Evolutionary conservation across 1,140 invertebrate species (phyloP).

Genomic region (Dinoponera quadriceps): DNA sequence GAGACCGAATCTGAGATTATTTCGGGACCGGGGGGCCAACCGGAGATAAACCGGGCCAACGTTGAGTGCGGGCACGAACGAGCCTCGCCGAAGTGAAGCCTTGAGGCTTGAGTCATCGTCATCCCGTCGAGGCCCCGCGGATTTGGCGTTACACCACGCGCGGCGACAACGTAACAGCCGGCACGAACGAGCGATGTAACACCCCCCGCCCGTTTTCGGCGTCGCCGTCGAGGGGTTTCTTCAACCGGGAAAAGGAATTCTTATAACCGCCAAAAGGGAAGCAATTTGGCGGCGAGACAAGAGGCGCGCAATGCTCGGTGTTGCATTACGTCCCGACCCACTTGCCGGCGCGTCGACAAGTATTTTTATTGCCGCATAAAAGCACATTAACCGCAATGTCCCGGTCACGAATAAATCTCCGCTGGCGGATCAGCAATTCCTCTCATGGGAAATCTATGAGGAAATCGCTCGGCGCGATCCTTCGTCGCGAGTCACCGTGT

Average conservation of each 20-base stretch:
- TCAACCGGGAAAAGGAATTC: slow-evolving; percentile 42
- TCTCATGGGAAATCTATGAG: no score
- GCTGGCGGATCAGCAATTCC: no score
- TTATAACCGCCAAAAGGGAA: slow-evolving; percentile 61
- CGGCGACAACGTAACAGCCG: slow-evolving; percentile 64
- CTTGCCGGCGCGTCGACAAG: slow-evolving; percentile 58
- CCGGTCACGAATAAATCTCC: background rate
- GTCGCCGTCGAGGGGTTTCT: background rate
- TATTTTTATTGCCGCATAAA: slow-evolving; percentile 42
- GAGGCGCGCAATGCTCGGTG: slow-evolving; percentile 69
- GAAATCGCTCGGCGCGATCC: no score
- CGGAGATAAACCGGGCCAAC: slow-evolving; percentile 82
- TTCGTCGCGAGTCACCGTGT: background rate
- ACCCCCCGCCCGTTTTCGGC: background rate
- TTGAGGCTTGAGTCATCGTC: slow-evolving; percentile 79
- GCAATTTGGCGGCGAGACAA: slow-evolving; percentile 74
- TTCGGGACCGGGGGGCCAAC: slow-evolving; percentile 75
- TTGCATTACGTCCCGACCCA: slow-evolving; percentile 76
- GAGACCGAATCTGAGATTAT: slow-evolving; percentile 80
- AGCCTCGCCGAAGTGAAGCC: slow-evolving; percentile 68
- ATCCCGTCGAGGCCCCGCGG: slow-evolving; percentile 50
- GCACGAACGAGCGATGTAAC: slow-evolving; percentile 25
- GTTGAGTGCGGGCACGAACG: slow-evolving; percentile 56
- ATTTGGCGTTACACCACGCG: slow-evolving; percentile 58
- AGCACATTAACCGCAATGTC: slow-evolving; percentile 11